A percentile compares a stretch with the other conserved stretches of the same genome.
These are phyloP conservation scores for Hymenopus coronatus DNA, from an alignment of 2,888 invertebrate species.

Conservation along the genomic window DNA sequence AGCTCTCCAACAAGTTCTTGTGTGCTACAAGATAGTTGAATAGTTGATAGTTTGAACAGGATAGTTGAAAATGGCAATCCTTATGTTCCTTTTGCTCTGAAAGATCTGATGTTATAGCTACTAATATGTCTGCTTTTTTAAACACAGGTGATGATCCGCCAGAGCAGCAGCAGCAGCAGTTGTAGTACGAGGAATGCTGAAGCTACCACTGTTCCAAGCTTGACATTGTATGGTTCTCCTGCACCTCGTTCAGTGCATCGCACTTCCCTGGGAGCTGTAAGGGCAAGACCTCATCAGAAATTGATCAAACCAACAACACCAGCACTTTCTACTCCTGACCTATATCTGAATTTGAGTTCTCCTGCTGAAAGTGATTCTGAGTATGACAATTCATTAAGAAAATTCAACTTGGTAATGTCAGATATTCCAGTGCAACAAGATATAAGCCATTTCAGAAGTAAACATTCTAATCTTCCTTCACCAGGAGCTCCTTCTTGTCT, in stretches of 20 bases:
- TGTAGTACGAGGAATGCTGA: background rate
- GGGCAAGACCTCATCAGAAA: background rate
- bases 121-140: background rate
- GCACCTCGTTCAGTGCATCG: conserved; percentile 30
- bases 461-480: background rate
- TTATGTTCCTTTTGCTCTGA: too few species aligned
- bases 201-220: conserved; percentile 20
- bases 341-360: background rate
- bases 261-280: background rate
- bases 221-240: conserved; percentile 34
- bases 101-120: background rate
- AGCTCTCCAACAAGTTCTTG: too few species aligned
- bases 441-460: background rate
- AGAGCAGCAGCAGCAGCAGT: background rate
- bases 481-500: background rate
- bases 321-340: conserved; percentile 3
- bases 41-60: too few species aligned
- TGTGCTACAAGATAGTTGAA: too few species aligned
- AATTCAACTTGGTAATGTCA: background rate
- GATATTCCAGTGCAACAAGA: background rate
- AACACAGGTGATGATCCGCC: background rate
- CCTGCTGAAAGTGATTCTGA: background rate
- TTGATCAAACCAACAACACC: background rate
- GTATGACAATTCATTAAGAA: background rate
- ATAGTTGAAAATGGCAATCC: too few species aligned